phyloP scores from a whole-genome alignment of 2,113 vertebrate genomes.

The Hyperopisus bebe region DNA sequence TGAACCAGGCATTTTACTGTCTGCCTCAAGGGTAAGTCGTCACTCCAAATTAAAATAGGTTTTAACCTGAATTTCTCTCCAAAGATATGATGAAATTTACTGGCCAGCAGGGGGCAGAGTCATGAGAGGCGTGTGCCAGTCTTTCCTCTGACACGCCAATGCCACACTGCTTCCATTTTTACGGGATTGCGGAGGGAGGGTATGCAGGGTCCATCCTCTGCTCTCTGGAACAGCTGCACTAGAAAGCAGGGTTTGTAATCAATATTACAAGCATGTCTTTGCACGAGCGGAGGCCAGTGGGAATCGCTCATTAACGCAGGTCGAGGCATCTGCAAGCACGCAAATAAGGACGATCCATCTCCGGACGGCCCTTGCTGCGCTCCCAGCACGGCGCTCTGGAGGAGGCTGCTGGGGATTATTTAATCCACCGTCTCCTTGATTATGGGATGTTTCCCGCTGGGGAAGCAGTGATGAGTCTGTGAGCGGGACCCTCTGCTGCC shows the following conservation, averaged over 20 bases:
- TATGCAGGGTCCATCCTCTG: not conserved
- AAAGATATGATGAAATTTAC: not conserved
- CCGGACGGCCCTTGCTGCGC: not conserved
- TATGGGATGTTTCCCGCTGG: constrained; percentile 38
- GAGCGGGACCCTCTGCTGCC: constrained; percentile 44
- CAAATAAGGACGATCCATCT: constrained; percentile 28
- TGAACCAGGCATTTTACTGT: not conserved
- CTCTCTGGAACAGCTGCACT: not conserved
- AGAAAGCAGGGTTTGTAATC: not conserved
- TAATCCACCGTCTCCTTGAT: constrained; percentile 46
- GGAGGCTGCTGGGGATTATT: constrained; percentile 44
- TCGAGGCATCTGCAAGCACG: constrained; percentile 23
- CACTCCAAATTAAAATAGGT: not conserved
- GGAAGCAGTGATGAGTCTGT: constrained; percentile 54
- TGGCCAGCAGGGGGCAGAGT: not conserved
- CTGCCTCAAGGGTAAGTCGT: not conserved
- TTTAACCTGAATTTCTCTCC: not conserved
- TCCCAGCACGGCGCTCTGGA: constrained; percentile 18
- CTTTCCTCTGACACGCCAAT: not conserved
- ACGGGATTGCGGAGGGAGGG: not conserved
- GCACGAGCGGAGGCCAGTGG: not conserved
- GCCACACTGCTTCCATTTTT: not conserved
- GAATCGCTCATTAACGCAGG: constrained; percentile 28
- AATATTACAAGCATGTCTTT: constrained; percentile 17
- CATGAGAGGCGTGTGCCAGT: not conserved